phyloP scores from a whole-genome alignment of 2,113 vertebrate species.

The Gadus chalcogrammus region DNA sequence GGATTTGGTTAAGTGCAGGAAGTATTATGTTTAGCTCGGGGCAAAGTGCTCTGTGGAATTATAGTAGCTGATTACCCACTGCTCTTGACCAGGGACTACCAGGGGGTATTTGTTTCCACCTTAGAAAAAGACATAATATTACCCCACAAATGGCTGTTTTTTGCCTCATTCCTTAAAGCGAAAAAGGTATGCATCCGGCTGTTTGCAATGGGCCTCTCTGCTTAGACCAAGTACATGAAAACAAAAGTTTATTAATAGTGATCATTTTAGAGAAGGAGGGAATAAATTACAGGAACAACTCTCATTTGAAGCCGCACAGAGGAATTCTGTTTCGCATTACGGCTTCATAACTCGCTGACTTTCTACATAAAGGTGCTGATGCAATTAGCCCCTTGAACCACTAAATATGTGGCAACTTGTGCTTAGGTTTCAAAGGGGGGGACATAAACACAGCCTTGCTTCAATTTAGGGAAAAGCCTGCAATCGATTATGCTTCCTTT shows the following conservation, averaged over 20 bases:
- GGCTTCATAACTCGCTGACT: slow-evolving; percentile 58
- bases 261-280: slow-evolving; percentile 31
- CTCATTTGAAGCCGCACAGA: slow-evolving; percentile 41
- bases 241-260: slow-evolving; percentile 13
- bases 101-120: slow-evolving; percentile 70
- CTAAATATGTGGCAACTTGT: slow-evolving; percentile 54
- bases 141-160: slow-evolving; percentile 55
- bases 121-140: slow-evolving; percentile 69
- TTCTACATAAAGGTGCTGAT: slow-evolving; percentile 68
- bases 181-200: slow-evolving; percentile 44
- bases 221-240: slow-evolving; percentile 34
- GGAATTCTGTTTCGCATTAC: slow-evolving; percentile 64
- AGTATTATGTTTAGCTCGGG: slow-evolving; percentile 68
- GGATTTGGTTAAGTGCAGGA: slow-evolving; percentile 70
- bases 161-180: slow-evolving; percentile 42
- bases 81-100: slow-evolving; percentile 52
- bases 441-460: slow-evolving; percentile 58
- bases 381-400: slow-evolving; percentile 53
- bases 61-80: slow-evolving; percentile 63
- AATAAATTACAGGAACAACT: slow-evolving; percentile 40
- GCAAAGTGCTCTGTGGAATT: slow-evolving; percentile 69
- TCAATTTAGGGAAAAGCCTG: slow-evolving; percentile 58
- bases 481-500: slow-evolving; percentile 62
- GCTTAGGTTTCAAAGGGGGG: slow-evolving; percentile 64
- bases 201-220: slow-evolving; percentile 39